Evolutionary conservation across 2,797 vertebrate species (phyloP), one percentile per base, ranked within the genome.

Genomic region (Silurus aristotelis): DNA sequence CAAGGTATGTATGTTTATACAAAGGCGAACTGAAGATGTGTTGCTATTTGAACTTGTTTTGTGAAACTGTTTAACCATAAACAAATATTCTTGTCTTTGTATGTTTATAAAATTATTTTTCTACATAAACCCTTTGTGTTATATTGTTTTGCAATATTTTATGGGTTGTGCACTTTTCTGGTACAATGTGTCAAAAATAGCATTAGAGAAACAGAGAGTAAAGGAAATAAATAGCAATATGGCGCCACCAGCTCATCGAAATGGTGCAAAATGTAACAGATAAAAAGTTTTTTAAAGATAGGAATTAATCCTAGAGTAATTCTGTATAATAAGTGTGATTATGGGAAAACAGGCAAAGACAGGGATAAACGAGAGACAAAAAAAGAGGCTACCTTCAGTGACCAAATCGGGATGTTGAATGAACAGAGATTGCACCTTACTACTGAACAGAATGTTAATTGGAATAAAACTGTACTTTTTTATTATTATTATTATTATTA

Each of bases 21-120:
- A 25, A 67, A 81, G 52, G 31, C 46, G 68, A 38, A 38, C 38
- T 75, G 58, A 46, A 64, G 43, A 82, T 60, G n/a, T 86, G 46
- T 83, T 83, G 46, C 66, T 70, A 22, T 55, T 86, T 58, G 48
- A 46, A 77, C 63, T 79, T 64, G 75, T 58, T 71, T 86, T 78
- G 85, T 83, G 81, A 79, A 79, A 66, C 25, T 80, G 48, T 67
- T 72, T 25, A 52, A 63, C 17, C 22, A 27, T 48, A 79, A 71
- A 75, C n/a, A 14, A 80, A 52, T 38, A 27, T 75, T 80, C 1
- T 46, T 76, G 66, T 72, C 58, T 63, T 63, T 73, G 10, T n/a
- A 27, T 84, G 83, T 84, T 76, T 25, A 84, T 87, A 87, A 87
- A 82, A 55, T 27, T 87, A 84, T 87, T 87, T 87, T 87, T 87